Percentiles rank a stretch among this genome's conserved stretches.
Evolutionary conservation across 1,140 invertebrate species (phyloP).

Genomic region (Chrysoperla carnea): DNA sequence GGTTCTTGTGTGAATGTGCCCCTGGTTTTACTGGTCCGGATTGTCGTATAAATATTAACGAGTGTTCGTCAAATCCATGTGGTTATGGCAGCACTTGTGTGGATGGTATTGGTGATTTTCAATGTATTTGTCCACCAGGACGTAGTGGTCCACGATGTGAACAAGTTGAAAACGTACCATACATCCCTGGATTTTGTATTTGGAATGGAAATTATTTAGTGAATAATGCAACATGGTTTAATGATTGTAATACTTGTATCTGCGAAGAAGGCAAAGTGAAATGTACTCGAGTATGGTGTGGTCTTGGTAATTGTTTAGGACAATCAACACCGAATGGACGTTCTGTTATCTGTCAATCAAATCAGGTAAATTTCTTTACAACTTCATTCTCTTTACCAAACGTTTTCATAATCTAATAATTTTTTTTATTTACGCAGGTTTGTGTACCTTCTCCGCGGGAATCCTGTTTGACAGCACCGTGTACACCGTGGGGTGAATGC

Average conservation of each 20-base stretch:
- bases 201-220: conserved; percentile 19
- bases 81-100: conserved; percentile 67
- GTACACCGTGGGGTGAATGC: conserved; percentile 67
- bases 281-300: conserved; percentile 76
- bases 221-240: conserved; percentile 45
- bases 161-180: conserved; percentile 20
- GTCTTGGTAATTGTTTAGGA: conserved; percentile 57
- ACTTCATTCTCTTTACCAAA: not conserved
- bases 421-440: conserved; percentile 25
- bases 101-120: conserved; percentile 54
- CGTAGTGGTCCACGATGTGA: conserved; percentile 54
- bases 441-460: conserved; percentile 59
- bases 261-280: conserved; percentile 53
- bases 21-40: conserved; percentile 51
- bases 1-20: conserved; percentile 58
- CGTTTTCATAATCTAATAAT: not conserved
- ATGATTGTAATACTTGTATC: conserved; percentile 65
- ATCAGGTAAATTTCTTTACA: conserved; percentile 24
- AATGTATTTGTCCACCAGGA: conserved; percentile 64
- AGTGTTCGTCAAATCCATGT: conserved; percentile 66
- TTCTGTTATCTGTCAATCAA: conserved; percentile 28
- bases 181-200: conserved; percentile 9
- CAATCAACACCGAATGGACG: conserved; percentile 15
- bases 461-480: conserved; percentile 58
- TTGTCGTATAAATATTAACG: conserved; percentile 61